Evolutionary conservation across 2,797 vertebrate genomes (phyloP), one percentile per base, ranked within the genome.

Genomic region (Molossus alvarezi): DNA sequence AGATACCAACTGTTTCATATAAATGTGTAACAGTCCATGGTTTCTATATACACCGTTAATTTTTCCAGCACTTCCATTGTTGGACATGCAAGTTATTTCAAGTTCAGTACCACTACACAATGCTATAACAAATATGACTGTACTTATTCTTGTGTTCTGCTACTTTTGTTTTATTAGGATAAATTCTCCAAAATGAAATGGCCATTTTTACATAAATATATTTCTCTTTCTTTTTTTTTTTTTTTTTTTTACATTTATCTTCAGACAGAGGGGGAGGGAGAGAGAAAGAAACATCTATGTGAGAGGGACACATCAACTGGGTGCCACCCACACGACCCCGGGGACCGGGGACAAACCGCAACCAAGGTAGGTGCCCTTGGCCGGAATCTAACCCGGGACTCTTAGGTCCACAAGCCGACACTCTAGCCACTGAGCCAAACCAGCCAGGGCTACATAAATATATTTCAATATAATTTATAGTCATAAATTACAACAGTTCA

Each of bases 141-240:
- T 80, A 48, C 23, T 62, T 93, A 71, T 25, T 94, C 51, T 65
- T 87, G 15, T 80, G 14, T 93, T 82, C 84, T 93, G 51, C 64
- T 80, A 62, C 27, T 88, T 91, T 29, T 51, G 11, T 53, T 65
- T 88, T 58, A 84, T 90, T 64, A 71, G 12, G 20, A 53, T 85
- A 71, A 90, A 94, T 65, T 77, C 37, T 45, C 33, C 29, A 90
- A 87, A 94, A 27, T 92, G 48, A 92, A 88, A 71, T 90, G 57
- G 37, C 77, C 86, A 82, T 80, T 95, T 92, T 77, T 90, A 82
- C 20, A n/a, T 91, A 27, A 48, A 33, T 17, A 48, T 85, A 94
- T 33, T 80, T 72, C 93, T 60, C 33, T 33, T 33, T 33, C 33
- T 33, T 33, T 33, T 33, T 33, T 33, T 33, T 33, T 33, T 33